Evolutionary conservation across 2,888 invertebrate species (phyloP), one percentile per base, ranked within the genome.

Genomic region (Melanophora roralis): DNA sequence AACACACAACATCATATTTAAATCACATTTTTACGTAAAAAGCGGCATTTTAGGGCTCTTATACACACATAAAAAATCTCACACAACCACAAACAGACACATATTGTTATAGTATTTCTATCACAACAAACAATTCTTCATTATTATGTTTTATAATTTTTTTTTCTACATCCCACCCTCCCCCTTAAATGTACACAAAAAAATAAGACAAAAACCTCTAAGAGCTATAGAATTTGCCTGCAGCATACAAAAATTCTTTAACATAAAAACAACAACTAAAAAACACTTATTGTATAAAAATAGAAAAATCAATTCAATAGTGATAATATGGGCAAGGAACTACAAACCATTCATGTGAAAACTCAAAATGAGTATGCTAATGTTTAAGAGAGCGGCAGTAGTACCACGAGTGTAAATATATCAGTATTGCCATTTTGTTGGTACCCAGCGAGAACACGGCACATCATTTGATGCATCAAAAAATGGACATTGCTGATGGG

Each of bases 261-360:
- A 76, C 76, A 80, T 68, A 76, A 65, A 60, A 80, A 76, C 59
- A 55, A 51, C 43, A 65, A 57, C 23, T 57, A 67, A 45, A 43
- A 49, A 57, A 62, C 36, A 64, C 27, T 60, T 14, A 40, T 43
- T 60, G 57, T 78, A 77, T 78, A 83, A 80, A 83, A 81, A 82
- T 83, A 83, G 83, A 83, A 83, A 83, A 83, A 83, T 83, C 83
- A 83, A 83, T 83, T 83, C 74, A 74, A 81, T 74, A 59, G 36
- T 77, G 43, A 77, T 76, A 65, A 72, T 67, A 74, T 68, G 76
- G 77, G 77, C 71, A 74, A 71, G 53, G 64, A 78, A 65, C 43
- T 67, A 57, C 51, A 19, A 69, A 27, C 65, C 47, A 81, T 64
- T 81, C 65, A 72, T 67, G 60, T 75, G 81, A 81, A 81, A 57